Percentiles rank a stretch among this genome's conserved stretches.
phyloP scores from a whole-genome alignment of 2,797 vertebrate species.

The Melanotaenia pygmaea region DNA sequence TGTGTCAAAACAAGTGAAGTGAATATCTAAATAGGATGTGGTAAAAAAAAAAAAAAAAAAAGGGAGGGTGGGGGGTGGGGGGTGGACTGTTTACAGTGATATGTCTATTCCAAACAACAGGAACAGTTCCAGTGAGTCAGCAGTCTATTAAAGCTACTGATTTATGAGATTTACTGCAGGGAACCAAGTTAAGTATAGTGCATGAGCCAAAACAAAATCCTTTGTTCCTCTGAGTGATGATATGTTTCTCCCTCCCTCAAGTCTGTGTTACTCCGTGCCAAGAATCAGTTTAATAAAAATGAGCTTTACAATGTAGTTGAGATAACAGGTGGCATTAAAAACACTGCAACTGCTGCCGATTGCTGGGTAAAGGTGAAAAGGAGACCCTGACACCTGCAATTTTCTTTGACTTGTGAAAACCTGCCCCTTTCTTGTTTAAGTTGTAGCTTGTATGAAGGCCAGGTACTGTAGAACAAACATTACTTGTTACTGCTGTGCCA shows the following conservation, averaged over 20 bases:
- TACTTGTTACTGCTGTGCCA: slow-evolving; percentile 45
- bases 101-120: slow-evolving; percentile 4
- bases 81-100: not conserved
- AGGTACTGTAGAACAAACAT: slow-evolving; percentile 37
- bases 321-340: slow-evolving; percentile 49
- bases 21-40: not conserved
- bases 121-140: slow-evolving; percentile 11
- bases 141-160: slow-evolving; percentile 37
- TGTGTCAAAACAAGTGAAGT: not conserved
- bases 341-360: slow-evolving; percentile 11
- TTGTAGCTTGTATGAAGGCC: slow-evolving; percentile 53
- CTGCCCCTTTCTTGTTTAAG: slow-evolving; percentile 17
- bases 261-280: slow-evolving; percentile 31
- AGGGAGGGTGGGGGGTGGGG: too few species aligned
- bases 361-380: slow-evolving; percentile 28
- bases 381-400: slow-evolving; percentile 24
- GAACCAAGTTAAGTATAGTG: slow-evolving; percentile 33
- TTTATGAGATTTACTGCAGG: slow-evolving; percentile 44
- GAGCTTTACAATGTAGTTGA: slow-evolving; percentile 10
- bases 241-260: slow-evolving; percentile 30
- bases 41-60: not conserved
- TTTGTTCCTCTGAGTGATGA: slow-evolving; percentile 44
- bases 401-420: slow-evolving; percentile 24
- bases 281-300: slow-evolving; percentile 26
- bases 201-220: slow-evolving; percentile 53